Evolutionary conservation across 2,888 invertebrate genomes (phyloP).

Genomic region (Drosophila neonasuta): DNA sequence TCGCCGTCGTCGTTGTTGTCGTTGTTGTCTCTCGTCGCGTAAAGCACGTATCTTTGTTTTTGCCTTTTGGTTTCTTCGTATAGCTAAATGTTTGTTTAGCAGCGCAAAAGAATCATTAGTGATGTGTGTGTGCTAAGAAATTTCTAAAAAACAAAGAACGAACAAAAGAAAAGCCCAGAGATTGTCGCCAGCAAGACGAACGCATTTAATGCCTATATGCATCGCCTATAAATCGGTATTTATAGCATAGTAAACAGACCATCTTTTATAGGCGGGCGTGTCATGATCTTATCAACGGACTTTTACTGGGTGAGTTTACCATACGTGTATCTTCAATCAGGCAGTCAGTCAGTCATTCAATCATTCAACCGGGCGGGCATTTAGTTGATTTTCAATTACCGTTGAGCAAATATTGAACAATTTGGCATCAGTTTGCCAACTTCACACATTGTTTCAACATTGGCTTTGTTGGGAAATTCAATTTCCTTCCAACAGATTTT

Average conservation of each 20-base stretch:
- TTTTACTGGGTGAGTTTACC: conserved; percentile 63
- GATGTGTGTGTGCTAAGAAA: conserved; percentile 28
- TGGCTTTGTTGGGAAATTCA: conserved; percentile 63
- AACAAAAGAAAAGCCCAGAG: conserved; percentile 20
- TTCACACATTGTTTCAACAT: conserved; percentile 62
- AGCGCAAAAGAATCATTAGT: conserved; percentile 51
- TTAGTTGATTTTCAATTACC: conserved; percentile 67
- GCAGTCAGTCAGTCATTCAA: background rate
- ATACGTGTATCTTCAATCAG: conserved; percentile 4
- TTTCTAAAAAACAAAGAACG: conserved; percentile 22
- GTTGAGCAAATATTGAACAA: conserved; percentile 50
- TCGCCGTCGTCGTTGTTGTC: background rate
- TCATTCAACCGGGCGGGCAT: background rate
- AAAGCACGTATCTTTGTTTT: conserved; percentile 7
- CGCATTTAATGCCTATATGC: conserved; percentile 41
- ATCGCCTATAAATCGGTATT: conserved; percentile 47
- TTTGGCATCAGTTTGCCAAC: conserved; percentile 34
- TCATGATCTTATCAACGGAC: conserved; percentile 65
- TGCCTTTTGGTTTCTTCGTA: conserved; percentile 9
- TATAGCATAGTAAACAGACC: conserved; percentile 49
- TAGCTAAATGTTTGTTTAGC: conserved; percentile 53
- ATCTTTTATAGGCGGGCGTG: conserved; percentile 47
- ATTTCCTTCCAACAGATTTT: conserved; percentile 47
- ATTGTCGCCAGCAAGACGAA: conserved; percentile 26
- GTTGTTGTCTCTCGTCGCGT: background rate